These are phyloP conservation scores for Mionectes macconnelli DNA, from an alignment of 2,113 vertebrate genomes.

Conservation along the genomic window DNA sequence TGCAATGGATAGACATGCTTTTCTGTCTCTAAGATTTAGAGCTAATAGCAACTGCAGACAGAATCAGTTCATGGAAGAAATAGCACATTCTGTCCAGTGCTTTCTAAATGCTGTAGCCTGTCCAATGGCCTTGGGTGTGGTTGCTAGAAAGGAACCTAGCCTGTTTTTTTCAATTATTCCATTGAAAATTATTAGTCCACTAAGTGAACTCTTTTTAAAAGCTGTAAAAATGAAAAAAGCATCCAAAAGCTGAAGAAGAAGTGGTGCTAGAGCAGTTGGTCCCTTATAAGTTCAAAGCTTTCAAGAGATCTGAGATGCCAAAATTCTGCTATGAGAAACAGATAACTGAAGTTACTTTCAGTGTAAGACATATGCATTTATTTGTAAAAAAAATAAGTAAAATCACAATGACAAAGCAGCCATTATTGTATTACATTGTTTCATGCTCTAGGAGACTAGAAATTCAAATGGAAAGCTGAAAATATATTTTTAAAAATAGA, in stretches of 20 bases:
- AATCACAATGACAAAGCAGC: neutral
- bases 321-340: neutral
- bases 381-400: neutral
- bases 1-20: neutral
- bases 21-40: neutral
- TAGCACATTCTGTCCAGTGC: neutral
- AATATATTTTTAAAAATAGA: neutral
- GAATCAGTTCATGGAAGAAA: neutral
- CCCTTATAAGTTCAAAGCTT: neutral
- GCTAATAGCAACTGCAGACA: neutral
- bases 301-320: neutral
- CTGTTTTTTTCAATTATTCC: neutral
- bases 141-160: neutral
- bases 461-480: neutral
- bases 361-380: neutral
- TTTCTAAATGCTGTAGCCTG: neutral
- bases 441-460: neutral
- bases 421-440: neutral
- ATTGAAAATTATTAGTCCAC: neutral
- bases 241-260: neutral
- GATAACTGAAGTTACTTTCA: neutral
- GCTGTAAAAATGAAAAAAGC: neutral
- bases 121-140: neutral
- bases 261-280: neutral
- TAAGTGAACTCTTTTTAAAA: neutral